phyloP scores from a whole-genome alignment of 2,797 vertebrate genomes.

The Myripristis murdjan region DNA sequence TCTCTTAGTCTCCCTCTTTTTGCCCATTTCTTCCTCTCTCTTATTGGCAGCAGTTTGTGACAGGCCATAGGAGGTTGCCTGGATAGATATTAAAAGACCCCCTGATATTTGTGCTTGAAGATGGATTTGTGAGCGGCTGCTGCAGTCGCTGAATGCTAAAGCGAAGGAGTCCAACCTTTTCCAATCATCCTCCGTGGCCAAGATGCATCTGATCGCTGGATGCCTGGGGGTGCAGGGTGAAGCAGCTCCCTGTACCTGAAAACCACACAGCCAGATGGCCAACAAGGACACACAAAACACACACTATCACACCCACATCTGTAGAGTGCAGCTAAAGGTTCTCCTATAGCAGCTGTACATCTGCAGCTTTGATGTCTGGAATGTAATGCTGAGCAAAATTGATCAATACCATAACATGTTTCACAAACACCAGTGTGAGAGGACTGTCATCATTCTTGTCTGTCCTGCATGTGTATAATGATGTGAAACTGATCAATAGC shows the following conservation, averaged over 20 bases:
- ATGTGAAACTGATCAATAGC: constrained; percentile 9
- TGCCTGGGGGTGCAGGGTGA: constrained; percentile 31
- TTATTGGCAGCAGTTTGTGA: constrained; percentile 39
- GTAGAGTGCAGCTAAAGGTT: background rate
- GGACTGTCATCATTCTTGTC: constrained; percentile 6
- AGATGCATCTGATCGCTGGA: constrained; percentile 54
- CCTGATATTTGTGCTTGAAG: constrained; percentile 66
- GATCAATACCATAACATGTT: background rate
- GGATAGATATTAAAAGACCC: constrained; percentile 62
- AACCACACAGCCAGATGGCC: constrained; percentile 58
- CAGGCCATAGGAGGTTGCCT: constrained; percentile 41
- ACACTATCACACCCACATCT: background rate
- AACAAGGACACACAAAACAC: background rate
- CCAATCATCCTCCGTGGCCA: constrained; percentile 41
- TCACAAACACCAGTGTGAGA: background rate
- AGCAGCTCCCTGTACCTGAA: constrained; percentile 48
- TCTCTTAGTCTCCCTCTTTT: too few species aligned
- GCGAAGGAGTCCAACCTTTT: constrained; percentile 40
- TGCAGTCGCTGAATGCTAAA: constrained; percentile 41
- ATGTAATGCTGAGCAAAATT: background rate
- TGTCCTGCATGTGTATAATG: background rate
- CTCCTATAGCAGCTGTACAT: background rate
- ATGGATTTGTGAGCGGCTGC: constrained; percentile 54
- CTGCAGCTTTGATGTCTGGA: background rate
- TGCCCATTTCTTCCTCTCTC: background rate